Conservation (phyloP, 2,888 invertebrate species). For the Nezara viridula region DNA sequence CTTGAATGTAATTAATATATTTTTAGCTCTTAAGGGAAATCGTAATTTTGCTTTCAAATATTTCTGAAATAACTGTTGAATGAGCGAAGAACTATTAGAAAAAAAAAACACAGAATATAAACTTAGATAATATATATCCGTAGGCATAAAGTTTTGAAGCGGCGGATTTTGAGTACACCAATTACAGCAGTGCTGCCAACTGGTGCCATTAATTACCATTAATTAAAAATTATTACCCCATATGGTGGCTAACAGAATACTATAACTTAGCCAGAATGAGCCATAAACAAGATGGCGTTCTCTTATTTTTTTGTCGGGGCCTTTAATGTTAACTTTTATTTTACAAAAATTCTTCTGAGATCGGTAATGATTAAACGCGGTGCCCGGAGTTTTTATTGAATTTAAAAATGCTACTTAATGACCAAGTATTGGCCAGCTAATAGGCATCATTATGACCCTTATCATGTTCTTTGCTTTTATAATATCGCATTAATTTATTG, state of each 20-base stretch:
- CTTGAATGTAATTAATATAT: not conserved
- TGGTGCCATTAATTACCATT: constrained; percentile 44
- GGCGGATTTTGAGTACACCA: constrained; percentile 40
- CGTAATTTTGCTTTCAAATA: not conserved
- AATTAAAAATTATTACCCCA: constrained; percentile 48
- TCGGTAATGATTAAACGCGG: constrained; percentile 19
- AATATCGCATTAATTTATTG: not conserved
- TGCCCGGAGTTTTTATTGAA: not conserved
- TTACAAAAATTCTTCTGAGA: not conserved
- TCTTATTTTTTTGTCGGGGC: not conserved
- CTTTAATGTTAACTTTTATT: constrained; percentile 3
- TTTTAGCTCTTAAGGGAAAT: not conserved
- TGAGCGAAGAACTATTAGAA: not conserved
- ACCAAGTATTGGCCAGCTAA: not conserved
- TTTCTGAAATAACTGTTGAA: not conserved
- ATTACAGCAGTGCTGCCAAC: constrained; percentile 42
- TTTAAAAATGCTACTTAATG: constrained; percentile 31
- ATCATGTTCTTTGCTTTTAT: not conserved
- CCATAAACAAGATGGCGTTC: constrained; percentile 35
- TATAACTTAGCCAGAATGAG: constrained; percentile 40
- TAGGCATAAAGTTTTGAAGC: constrained; percentile 37
- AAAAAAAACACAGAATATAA: not conserved
- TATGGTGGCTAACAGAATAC: constrained; percentile 44
- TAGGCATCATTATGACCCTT: not conserved
- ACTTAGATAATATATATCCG: constrained; percentile 28